Evolutionary conservation across 2,797 vertebrate genomes (phyloP).

Genomic region (Euthynnus affinis): DNA sequence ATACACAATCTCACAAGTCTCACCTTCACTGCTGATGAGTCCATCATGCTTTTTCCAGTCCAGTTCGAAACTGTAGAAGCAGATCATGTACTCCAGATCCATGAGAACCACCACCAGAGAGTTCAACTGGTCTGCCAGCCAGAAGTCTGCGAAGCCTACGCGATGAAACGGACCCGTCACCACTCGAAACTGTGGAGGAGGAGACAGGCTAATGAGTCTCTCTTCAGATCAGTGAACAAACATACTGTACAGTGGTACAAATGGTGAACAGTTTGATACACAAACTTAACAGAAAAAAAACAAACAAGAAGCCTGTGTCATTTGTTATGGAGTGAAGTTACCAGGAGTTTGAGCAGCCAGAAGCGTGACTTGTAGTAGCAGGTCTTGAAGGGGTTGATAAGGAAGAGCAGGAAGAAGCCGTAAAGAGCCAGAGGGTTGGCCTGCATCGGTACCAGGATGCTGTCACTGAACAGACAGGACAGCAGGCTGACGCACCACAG

Average conservation of each 20-base stretch:
- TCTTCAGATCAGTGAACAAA: neutral
- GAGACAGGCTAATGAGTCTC: neutral
- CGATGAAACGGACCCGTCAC: conserved; percentile 98
- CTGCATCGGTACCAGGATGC: conserved; percentile 91
- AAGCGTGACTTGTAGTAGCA: conserved; percentile 99
- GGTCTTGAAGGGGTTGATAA: conserved; percentile 98
- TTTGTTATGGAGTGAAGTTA: conserved; percentile 71
- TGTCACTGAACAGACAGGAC: conserved; percentile 91
- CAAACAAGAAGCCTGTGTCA: too few relatives aligned
- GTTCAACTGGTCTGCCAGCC: conserved; percentile 99
- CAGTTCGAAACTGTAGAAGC: conserved; percentile 97
- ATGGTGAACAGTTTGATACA: neutral
- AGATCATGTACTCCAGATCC: conserved; percentile 99
- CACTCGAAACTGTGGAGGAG: conserved; percentile 91
- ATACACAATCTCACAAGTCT: neutral
- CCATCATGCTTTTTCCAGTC: conserved; percentile 87
- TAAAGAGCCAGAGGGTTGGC: conserved; percentile 96
- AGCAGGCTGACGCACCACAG: conserved; percentile 98
- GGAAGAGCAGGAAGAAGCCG: conserved; percentile 96
- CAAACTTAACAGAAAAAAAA: neutral
- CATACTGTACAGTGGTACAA: neutral
- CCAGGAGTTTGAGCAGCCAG: conserved; percentile 98
- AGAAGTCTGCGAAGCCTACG: conserved; percentile 99
- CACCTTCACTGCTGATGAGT: conserved; percentile 78
- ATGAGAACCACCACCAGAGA: conserved; percentile 94